Base-by-base conservation (phyloP, 1,140 invertebrate species). In the Matsumurasca onukii region DNA sequence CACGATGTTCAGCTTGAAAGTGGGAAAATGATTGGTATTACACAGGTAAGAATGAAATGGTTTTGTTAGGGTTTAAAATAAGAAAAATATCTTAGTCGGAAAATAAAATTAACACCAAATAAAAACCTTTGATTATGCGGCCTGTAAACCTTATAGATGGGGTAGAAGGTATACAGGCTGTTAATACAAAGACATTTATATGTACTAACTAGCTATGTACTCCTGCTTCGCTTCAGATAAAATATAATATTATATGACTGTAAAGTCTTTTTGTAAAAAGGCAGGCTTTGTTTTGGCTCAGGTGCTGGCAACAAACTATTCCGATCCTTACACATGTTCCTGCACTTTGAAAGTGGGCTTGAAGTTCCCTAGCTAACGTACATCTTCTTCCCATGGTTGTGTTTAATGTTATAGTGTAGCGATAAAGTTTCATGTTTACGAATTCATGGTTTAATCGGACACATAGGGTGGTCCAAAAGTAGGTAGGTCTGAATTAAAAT, bases 1-100 rank as follows among this genome's bases (percentile, higher is more conserved):
- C 81, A 85, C 59, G 85, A 90, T 64, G 79, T 81, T 9, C 82
- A 84, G 27, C 74, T 89, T 29, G 78, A 84, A 24, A 80, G 78
- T 62, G 82, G 81, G 55, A 83, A 83, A 55, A 83, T 85, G 66
- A 90, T 95, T 70, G 91, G 85, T 0, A 86, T 97, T 22, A 96
- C 94, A 0, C 91, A 88, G 80, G 83, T 84, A 73, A 71, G 73
- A 31, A 63, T 39, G 5, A 9, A 39, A 5, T 39, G 5, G 34
- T 39, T 9, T 39, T 39, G 34, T 9, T 17, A 9, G 5, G 34
- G 34, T 39, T 9, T 39, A 9, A 39, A 39, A 39, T 39, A 39
- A 39, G 34, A 39, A 39, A 39, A 9, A 39, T 39, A 39, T 17
- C 5, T 39, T 39, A 39, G 17, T 9, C 34, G 5, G 34, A 39